Conservation (phyloP, 92 coral and sea anemone species). For the Scolanthus callimorphus region DNA sequence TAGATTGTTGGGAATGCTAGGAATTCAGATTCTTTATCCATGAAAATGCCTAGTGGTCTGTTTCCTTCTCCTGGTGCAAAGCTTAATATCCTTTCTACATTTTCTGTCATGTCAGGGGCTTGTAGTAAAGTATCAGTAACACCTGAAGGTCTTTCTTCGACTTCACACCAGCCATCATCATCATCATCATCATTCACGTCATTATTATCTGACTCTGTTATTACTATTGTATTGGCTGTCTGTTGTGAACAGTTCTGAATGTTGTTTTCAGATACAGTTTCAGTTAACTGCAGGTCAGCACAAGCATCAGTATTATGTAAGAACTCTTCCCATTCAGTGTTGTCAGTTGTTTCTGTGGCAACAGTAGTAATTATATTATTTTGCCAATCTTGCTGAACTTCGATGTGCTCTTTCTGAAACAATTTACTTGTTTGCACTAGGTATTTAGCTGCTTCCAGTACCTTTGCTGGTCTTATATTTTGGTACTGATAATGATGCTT, state of each 20-base stretch:
- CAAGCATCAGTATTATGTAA: conserved; percentile 6
- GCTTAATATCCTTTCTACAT: too few species aligned
- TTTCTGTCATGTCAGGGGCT: too few species aligned
- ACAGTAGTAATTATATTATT: conserved; percentile 10
- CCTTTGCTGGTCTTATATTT: conserved; percentile 54
- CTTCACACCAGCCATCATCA: conserved; percentile 70
- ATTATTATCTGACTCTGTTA: conserved; percentile 2
- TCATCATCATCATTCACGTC: conserved; percentile 21
- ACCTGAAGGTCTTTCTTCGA: conserved; percentile 57
- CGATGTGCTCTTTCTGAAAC: conserved; percentile 50
- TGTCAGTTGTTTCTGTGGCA: conserved; percentile 3
- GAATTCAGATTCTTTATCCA: conserved; percentile 40
- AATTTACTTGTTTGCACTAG: conserved; percentile 53
- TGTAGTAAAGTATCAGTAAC: conserved; percentile 56
- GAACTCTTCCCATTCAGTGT: conserved; percentile 37
- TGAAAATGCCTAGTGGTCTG: conserved; percentile 56
- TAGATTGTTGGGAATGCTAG: conserved; percentile 62
- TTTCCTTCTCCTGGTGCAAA: conserved; percentile 80
- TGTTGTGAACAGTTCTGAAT: background rate
- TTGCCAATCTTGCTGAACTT: conserved; percentile 52
- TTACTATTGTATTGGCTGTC: too few species aligned
- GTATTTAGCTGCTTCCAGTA: conserved; percentile 29
- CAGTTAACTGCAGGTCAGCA: conserved; percentile 1
- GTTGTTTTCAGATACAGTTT: conserved; percentile 4
- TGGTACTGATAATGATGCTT: conserved; percentile 60